Percentiles rank a stretch among this genome's conserved stretches.
Conservation (phyloP, 2,113 vertebrate genomes). For the Acanthochromis polyacanthus region DNA sequence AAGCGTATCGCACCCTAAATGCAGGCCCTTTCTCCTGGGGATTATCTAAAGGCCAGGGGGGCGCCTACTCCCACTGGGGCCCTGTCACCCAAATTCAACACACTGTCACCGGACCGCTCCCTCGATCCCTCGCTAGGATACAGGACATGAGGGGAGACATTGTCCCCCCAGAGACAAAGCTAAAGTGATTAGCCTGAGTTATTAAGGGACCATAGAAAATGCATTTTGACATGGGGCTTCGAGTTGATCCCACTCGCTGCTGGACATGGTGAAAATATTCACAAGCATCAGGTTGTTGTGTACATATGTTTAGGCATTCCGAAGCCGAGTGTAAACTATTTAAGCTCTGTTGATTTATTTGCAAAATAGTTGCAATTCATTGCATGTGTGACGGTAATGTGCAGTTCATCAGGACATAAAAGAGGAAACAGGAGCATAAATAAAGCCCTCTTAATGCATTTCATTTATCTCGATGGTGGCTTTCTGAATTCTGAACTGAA, state of each 20-base stretch:
- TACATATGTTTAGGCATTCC: constrained; percentile 26
- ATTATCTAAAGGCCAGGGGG: constrained; percentile 75
- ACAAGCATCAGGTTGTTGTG: constrained; percentile 46
- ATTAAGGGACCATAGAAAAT: constrained; percentile 73
- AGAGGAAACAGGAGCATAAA: background rate
- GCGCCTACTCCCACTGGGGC: constrained; percentile 64
- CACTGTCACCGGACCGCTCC: constrained; percentile 58
- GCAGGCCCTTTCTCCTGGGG: constrained; percentile 79
- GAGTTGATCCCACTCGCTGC: constrained; percentile 51
- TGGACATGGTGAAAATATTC: constrained; percentile 55
- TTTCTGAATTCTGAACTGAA: too few species aligned
- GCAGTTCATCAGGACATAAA: background rate
- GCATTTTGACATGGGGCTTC: constrained; percentile 68
- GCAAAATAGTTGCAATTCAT: constrained; percentile 20
- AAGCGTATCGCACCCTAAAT: constrained; percentile 81
- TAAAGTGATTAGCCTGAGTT: constrained; percentile 76
- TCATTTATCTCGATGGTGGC: background rate
- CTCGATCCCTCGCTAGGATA: constrained; percentile 40
- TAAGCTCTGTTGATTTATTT: constrained; percentile 19
- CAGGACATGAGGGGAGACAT: constrained; percentile 60
- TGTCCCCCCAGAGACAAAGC: constrained; percentile 68
- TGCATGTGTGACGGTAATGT: background rate
- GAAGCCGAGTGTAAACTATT: constrained; percentile 1
- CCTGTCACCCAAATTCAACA: constrained; percentile 84
- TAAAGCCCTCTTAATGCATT: background rate